phyloP scores from a whole-genome alignment of 1,140 invertebrate species.

The Wiebesia pumilae region DNA sequence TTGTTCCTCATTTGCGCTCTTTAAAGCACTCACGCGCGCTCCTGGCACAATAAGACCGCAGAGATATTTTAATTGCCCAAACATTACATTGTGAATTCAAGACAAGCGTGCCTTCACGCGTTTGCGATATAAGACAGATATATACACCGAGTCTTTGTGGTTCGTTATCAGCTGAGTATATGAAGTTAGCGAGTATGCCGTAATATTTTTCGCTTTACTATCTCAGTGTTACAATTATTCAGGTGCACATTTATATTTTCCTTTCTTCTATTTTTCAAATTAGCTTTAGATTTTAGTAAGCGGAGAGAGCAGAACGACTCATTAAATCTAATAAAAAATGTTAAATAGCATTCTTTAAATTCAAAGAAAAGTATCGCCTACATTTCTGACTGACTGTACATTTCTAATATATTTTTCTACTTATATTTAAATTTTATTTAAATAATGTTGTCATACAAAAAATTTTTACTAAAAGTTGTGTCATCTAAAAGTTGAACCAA shows the following conservation, averaged over 20 bases:
- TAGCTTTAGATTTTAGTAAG: not conserved
- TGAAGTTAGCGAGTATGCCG: not conserved
- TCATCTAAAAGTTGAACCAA: too few species aligned
- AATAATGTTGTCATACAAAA: too few species aligned
- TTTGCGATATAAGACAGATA: not conserved
- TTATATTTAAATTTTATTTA: too few species aligned
- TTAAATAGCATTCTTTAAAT: too few species aligned
- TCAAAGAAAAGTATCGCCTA: too few species aligned
- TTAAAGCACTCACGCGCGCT: not conserved
- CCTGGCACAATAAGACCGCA: not conserved
- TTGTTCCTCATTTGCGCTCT: not conserved
- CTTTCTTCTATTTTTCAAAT: not conserved
- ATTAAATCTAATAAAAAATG: too few species aligned
- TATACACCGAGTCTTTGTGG: not conserved
- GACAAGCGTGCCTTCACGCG: slow-evolving; percentile 15
- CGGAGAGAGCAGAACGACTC: too few species aligned
- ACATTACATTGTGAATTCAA: slow-evolving; percentile 36
- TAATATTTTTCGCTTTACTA: not conserved
- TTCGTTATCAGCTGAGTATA: slow-evolving; percentile 13
- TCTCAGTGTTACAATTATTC: not conserved
- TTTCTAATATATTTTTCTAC: too few species aligned
- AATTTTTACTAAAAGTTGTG: too few species aligned
- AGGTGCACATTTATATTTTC: too few species aligned
- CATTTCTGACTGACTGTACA: too few species aligned
- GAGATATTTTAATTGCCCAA: slow-evolving; percentile 49